Evolutionary conservation across 2,113 vertebrate species (phyloP).

Genomic region (Rafetus swinhoei): DNA sequence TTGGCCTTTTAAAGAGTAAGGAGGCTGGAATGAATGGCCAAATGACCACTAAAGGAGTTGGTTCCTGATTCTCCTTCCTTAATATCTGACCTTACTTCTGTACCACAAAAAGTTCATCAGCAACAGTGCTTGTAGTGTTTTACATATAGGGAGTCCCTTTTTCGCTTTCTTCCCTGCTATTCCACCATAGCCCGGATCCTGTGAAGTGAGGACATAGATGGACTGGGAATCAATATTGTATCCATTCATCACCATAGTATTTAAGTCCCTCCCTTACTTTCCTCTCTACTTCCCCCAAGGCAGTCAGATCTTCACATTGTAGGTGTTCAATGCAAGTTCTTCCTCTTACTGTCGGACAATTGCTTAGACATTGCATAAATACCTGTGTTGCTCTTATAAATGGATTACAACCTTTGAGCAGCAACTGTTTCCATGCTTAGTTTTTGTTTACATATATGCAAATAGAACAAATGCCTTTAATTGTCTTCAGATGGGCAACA

Average conservation of each 20-base stretch:
- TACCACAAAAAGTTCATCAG: background rate
- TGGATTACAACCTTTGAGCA: background rate
- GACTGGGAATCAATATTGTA: constrained; percentile 11
- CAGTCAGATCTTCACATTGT: background rate
- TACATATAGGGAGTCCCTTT: constrained; percentile 54
- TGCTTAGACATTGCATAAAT: background rate
- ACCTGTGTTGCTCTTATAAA: background rate
- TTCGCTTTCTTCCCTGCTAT: constrained; percentile 42
- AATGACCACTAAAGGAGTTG: accelerated
- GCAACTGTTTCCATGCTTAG: background rate
- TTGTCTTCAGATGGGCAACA: background rate
- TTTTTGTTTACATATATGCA: constrained; percentile 2
- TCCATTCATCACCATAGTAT: background rate
- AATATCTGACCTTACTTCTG: background rate
- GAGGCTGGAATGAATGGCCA: background rate
- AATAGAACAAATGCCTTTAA: constrained; percentile 1
- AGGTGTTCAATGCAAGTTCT: background rate
- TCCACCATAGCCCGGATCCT: background rate
- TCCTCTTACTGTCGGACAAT: background rate
- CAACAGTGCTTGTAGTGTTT: background rate
- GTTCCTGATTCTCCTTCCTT: background rate
- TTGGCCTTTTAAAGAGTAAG: background rate
- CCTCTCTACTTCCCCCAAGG: constrained; percentile 33
- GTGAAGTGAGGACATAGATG: background rate
- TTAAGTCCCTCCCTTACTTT: background rate